Evolutionary conservation across 1,140 invertebrate species (phyloP), one percentile per base, ranked within the genome.

Genomic region (Drepana arcuata): DNA sequence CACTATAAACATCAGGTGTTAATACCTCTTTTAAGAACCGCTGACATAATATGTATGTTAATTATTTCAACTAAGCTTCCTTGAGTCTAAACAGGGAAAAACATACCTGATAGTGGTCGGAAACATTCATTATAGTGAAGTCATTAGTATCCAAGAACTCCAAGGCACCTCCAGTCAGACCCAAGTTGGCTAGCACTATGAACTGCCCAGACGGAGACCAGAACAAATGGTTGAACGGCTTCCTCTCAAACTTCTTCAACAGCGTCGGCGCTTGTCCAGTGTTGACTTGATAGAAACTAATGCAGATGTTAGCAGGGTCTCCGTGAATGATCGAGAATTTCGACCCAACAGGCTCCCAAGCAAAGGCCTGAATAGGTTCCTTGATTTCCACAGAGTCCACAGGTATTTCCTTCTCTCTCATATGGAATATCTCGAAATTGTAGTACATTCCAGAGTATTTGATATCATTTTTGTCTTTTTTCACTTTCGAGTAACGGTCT

Each of bases 361-460:
- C 96, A 80, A 99, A 99, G 0, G 96, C 94, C 53, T 96, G 91
- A 37, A 99, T 97, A 0, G 92, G 88, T 65, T 96, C 93, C 55
- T 95, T 95, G 39, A 96, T 94, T 85, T 99, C 97, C 4, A 98
- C 92, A 36, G 95, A 97, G 70, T 99, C 98, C 0, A 99, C 96
- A 0, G 98, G 97, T 48, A 99, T 95, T 71, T 98, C 93, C 71
- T 99, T 99, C 64, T 99, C 96, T 35, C 95, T 86, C 91, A 99
- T 96, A 62, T 98, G 95, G 86, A 99, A 99, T 47, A 99, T 95
- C 85, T 99, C 98, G 84, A 99, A 98, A 74, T 99, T 99, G 83
- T 96, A 98, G 56, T 97, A 97, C 89, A 98, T 95, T 54, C 97
- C 96, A 45, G 93, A 93, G 71, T 99, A 99, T 84, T 99, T 99